Conservation (phyloP, 2,888 invertebrate genomes). For the Agelastica alni region DNA sequence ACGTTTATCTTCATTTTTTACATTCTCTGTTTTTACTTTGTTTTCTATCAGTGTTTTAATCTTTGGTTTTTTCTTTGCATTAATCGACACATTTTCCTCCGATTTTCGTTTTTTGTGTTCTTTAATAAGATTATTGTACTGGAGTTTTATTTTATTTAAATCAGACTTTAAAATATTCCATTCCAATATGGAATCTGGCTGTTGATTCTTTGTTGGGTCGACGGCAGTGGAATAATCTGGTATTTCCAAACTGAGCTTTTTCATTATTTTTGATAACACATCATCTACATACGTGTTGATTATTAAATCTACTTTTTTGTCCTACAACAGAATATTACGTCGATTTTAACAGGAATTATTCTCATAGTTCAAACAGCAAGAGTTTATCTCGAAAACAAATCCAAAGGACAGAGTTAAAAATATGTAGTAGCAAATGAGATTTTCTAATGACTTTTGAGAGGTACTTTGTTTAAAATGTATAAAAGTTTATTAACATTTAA, state of each 20-base stretch:
- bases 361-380: too few species aligned
- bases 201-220: slow-evolving; percentile 69
- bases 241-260: slow-evolving; percentile 73
- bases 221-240: slow-evolving; percentile 68
- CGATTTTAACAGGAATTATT: too few species aligned
- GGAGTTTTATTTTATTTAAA: slow-evolving; percentile 65
- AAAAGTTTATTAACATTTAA: too few species aligned
- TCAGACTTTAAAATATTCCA: slow-evolving; percentile 73
- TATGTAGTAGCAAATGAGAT: too few species aligned
- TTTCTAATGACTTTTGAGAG: too few species aligned
- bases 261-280: slow-evolving; percentile 75
- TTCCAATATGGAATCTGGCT: slow-evolving; percentile 58
- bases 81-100: slow-evolving; percentile 32
- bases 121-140: slow-evolving; percentile 62
- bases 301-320: slow-evolving; percentile 86
- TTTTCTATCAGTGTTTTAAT: slow-evolving; percentile 31
- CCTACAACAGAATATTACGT: slow-evolving; percentile 60
- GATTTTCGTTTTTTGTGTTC: slow-evolving; percentile 45
- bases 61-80: slow-evolving; percentile 30
- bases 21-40: slow-evolving; percentile 22
- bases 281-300: slow-evolving; percentile 90
- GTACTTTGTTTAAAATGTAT: too few species aligned
- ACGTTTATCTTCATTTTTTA: slow-evolving; percentile 21
- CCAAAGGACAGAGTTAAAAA: too few species aligned
- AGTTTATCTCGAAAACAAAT: too few species aligned